These are phyloP conservation scores for Atta texana DNA, from an alignment of 1,140 invertebrate genomes.

Conservation along the genomic window DNA sequence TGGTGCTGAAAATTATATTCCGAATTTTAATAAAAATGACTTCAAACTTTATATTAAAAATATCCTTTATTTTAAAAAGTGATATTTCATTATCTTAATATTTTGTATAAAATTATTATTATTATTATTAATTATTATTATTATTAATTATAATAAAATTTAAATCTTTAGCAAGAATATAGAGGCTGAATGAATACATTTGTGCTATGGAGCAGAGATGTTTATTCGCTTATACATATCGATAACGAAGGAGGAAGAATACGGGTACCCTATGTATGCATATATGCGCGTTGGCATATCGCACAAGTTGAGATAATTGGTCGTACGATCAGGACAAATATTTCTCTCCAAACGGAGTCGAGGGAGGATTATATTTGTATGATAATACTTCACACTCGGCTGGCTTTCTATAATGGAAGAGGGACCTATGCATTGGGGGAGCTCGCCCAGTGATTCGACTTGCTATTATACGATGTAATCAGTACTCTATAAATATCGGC, in stretches of 20 bases:
- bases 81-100: neutral
- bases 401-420: conserved; percentile 61
- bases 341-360: conserved; percentile 61
- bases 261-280: conserved; percentile 12
- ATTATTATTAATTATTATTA: too few relatives aligned
- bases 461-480: conserved; percentile 75
- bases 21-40: neutral
- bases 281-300: conserved; percentile 67
- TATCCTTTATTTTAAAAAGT: neutral
- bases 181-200: neutral
- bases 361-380: conserved; percentile 76
- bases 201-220: neutral
- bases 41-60: neutral
- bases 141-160: neutral
- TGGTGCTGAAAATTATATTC: neutral
- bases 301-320: conserved; percentile 75
- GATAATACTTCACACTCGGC: conserved; percentile 72
- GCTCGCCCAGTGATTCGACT: conserved; percentile 67
- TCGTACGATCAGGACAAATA: conserved; percentile 74
- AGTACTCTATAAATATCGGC: conserved; percentile 74
- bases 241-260: conserved; percentile 14
- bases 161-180: neutral
- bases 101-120: neutral
- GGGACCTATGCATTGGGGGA: conserved; percentile 56
- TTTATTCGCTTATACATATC: conserved; percentile 29